Base-by-base conservation (phyloP, 2,888 invertebrate genomes). In the Nomada fucata region DNA sequence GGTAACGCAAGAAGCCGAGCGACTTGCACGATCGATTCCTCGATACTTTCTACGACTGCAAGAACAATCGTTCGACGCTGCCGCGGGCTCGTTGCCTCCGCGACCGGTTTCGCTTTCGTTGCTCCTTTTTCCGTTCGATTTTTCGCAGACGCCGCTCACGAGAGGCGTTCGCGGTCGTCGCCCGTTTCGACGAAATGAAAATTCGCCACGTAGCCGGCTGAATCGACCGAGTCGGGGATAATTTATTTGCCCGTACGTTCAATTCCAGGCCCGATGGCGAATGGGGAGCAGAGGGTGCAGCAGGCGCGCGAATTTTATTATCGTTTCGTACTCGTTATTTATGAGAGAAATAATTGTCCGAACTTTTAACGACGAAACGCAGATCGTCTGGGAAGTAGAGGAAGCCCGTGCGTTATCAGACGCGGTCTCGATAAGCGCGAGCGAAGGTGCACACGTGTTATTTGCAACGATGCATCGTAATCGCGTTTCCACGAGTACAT, bases 31-130 rank as follows among this genome's bases (percentile, higher is more conserved):
- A 75, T 77, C 77, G 67, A 77, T 67, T 36, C 44, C 55, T 61
- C 69, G 69, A 64, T 81, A 79, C 79, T 72, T 78, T 72, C 78
- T 69, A 64, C 78, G 55, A 53, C 60, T 53, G 79, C 29, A 26
- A 60, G 79, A 79, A 79, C 79, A 79, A 79, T 79, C 79, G 75
- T 70, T 26, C 59, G 36, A 29, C 36, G 11, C 68, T 11, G 47
- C 9, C 26, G 52, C 42, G 74, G 57, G 50, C 59, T 13, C 50
- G 20, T 42, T 64, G 55, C 57, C 42, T 20, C 7, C 44, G 29
- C 72, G 64, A 80, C 67, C 57, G 72, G 71, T 68, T 73, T 63
- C 71, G 47, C 55, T 67, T 55, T 71, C 47, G 44, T 23, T 64
- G 47, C 26, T 63, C n/a, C n/a, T 42, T 65, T 59, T 57, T 47